phyloP scores from a whole-genome alignment of 2,888 invertebrate genomes.

The Tetheella fluctuosa region DNA sequence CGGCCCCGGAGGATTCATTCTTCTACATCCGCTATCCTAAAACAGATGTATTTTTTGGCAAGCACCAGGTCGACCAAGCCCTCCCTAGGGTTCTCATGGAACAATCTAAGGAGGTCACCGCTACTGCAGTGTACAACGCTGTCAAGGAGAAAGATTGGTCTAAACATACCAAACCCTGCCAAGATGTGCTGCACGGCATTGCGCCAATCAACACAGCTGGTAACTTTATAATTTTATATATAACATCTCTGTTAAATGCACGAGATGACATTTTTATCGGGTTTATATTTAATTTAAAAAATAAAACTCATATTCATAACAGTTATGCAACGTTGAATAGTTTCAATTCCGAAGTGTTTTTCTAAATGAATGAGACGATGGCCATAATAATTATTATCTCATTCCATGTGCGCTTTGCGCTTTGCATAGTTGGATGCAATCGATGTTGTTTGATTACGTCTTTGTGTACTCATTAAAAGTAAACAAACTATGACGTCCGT shows the following conservation, averaged over 20 bases:
- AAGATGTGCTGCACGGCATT: slow-evolving; percentile 84
- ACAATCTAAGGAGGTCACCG: slow-evolving; percentile 53
- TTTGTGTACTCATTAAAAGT: not conserved
- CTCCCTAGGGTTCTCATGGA: slow-evolving; percentile 50
- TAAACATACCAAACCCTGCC: slow-evolving; percentile 88
- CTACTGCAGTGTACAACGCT: slow-evolving; percentile 49
- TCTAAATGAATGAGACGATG: not conserved
- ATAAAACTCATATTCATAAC: too few relatives aligned
- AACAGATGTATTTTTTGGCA: slow-evolving; percentile 66
- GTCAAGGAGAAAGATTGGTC: slow-evolving; percentile 82
- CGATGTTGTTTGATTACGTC: not conserved
- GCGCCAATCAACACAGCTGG: slow-evolving; percentile 73
- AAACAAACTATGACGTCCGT: not conserved
- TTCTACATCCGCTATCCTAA: slow-evolving; percentile 87
- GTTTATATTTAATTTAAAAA: too few relatives aligned
- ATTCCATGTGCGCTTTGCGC: not conserved
- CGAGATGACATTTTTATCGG: not conserved
- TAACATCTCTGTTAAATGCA: not conserved
- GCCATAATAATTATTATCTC: slow-evolving; percentile 1
- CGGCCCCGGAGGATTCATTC: slow-evolving; percentile 89
- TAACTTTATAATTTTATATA: slow-evolving; percentile 35
- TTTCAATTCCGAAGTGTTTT: too few relatives aligned
- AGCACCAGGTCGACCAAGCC: slow-evolving; percentile 52
- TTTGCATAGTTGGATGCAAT: slow-evolving; percentile 3
- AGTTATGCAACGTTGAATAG: too few relatives aligned